These are phyloP conservation scores for Sitta europaea DNA, from an alignment of 2,113 vertebrate species.

Conservation along the genomic window DNA sequence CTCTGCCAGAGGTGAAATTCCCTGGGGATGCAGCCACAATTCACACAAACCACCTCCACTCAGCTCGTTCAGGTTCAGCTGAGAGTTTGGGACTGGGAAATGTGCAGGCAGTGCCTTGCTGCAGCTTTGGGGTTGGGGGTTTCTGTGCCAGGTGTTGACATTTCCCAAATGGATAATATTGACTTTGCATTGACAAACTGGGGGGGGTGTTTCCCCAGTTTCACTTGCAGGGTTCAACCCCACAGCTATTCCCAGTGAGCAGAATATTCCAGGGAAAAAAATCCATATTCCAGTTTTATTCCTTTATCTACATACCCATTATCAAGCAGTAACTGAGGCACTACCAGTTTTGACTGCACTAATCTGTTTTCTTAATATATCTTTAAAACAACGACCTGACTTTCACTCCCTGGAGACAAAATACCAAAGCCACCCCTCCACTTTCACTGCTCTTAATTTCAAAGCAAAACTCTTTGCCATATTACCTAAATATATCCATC, in stretches of 20 bases:
- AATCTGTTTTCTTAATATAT: not conserved
- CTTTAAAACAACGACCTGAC: not conserved
- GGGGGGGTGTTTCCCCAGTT: not conserved
- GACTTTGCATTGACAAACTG: not conserved
- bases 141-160: not conserved
- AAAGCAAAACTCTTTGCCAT: not conserved
- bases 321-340: not conserved
- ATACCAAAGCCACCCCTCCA: not conserved
- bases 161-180: not conserved
- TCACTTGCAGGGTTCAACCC: not conserved
- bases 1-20: not conserved
- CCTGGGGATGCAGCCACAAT: not conserved
- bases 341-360: not conserved
- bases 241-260: not conserved
- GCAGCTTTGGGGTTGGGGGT: not conserved
- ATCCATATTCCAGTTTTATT: not conserved
- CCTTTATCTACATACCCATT: not conserved
- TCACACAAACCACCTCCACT: accelerated
- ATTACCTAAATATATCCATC: not conserved
- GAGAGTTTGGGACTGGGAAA: not conserved
- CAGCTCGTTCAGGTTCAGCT: not conserved
- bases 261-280: not conserved
- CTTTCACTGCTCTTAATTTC: not conserved
- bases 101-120: not conserved
- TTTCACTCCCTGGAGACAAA: not conserved